phyloP scores from a whole-genome alignment of 2,797 vertebrate genomes.

The Nyctibius grandis region DNA sequence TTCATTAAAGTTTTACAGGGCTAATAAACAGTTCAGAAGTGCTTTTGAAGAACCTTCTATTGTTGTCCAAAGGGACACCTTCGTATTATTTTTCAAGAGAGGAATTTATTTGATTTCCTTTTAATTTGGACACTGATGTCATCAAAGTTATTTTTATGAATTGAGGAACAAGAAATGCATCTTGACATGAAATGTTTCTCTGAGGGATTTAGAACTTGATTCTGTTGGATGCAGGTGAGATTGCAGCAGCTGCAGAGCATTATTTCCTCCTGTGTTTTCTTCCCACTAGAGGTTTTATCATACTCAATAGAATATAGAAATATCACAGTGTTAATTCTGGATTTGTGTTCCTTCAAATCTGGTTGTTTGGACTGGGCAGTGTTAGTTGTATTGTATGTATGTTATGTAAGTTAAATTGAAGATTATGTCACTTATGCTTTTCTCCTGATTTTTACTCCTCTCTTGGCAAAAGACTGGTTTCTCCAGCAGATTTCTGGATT shows the following conservation, averaged over 20 bases:
- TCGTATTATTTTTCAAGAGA: neutral
- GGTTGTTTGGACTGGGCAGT: neutral
- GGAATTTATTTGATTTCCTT: neutral
- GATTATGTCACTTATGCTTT: neutral
- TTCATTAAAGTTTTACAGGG: neutral
- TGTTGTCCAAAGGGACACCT: neutral
- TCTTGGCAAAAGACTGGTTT: neutral
- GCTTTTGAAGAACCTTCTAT: neutral
- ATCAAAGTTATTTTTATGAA: neutral
- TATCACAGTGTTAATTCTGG: neutral
- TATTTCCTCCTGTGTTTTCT: neutral
- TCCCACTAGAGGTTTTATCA: neutral
- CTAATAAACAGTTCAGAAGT: neutral
- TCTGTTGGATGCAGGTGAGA: neutral
- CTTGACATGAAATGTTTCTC: neutral
- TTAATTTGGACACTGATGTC: neutral
- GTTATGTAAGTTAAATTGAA: neutral
- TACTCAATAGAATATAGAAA: neutral
- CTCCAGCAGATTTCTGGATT: neutral
- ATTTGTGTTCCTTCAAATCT: neutral
- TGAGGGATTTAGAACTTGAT: neutral
- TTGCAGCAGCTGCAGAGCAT: neutral
- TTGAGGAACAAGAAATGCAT: neutral
- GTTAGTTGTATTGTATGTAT: too few species aligned
- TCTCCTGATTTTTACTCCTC: neutral